Evolutionary conservation across 1,140 invertebrate genomes (phyloP).

Genomic region (Lethrus apterus): DNA sequence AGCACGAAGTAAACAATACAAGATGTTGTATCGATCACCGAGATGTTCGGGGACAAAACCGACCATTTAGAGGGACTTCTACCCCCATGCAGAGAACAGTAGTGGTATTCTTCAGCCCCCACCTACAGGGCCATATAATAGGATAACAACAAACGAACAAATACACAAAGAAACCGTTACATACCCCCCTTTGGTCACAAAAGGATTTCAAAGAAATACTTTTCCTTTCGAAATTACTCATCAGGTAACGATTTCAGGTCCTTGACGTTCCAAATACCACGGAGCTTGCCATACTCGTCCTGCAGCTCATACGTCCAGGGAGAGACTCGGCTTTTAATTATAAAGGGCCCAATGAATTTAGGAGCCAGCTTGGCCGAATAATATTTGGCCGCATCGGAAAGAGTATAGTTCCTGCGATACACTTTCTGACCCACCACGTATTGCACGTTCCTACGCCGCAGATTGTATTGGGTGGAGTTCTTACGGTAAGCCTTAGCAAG

Average conservation of each 20-base stretch:
- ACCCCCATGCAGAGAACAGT: too few relatives aligned
- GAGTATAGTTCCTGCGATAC: constrained; percentile 18
- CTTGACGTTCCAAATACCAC: constrained; percentile 5
- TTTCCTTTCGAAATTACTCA: background rate
- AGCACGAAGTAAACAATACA: too few relatives aligned
- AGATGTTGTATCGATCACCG: too few relatives aligned
- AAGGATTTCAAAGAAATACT: background rate
- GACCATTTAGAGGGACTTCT: too few relatives aligned
- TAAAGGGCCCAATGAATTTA: constrained; percentile 13
- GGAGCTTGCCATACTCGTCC: background rate
- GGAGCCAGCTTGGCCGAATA: constrained; percentile 17
- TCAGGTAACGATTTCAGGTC: constrained; percentile 1
- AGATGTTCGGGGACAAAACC: too few relatives aligned
- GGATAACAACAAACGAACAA: too few relatives aligned
- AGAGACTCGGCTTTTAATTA: background rate
- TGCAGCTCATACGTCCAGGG: constrained; percentile 2
- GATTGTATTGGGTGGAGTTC: constrained; percentile 16
- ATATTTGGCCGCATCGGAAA: constrained; percentile 17
- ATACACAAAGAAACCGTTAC: constrained; percentile 7
- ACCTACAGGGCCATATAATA: too few relatives aligned
- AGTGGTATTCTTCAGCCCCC: too few relatives aligned
- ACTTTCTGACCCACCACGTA: constrained; percentile 21
- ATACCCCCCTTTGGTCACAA: background rate
- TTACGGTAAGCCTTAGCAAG: constrained; percentile 17
- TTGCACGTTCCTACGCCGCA: constrained; percentile 13